Evolutionary conservation across 2,797 vertebrate species (phyloP).

Genomic region (Aphelocoma californica): DNA sequence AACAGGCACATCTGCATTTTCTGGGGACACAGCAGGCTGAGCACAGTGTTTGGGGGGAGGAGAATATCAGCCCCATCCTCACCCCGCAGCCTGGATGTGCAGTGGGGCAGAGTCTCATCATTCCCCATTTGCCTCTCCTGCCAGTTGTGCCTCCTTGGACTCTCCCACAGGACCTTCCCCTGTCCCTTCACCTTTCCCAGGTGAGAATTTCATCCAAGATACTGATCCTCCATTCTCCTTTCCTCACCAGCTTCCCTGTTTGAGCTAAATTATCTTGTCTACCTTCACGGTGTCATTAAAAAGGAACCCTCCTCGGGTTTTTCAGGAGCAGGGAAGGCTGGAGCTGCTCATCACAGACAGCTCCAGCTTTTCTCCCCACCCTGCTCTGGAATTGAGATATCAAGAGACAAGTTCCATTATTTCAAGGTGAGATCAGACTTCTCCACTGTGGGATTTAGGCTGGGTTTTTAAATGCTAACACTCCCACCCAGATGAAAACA

Average conservation of each 20-base stretch:
- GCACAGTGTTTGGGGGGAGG: neutral
- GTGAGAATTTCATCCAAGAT: neutral
- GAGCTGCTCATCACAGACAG: neutral
- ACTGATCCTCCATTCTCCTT: neutral
- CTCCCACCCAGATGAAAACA: neutral
- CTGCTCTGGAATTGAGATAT: neutral
- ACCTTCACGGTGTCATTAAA: neutral
- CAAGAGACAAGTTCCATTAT: neutral
- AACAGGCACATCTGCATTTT: neutral
- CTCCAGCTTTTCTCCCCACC: neutral
- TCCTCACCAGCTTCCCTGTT: neutral
- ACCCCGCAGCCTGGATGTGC: neutral
- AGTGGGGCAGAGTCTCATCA: neutral
- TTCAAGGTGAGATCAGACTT: neutral
- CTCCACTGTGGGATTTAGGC: neutral
- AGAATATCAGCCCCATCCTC: neutral
- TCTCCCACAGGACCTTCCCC: neutral
- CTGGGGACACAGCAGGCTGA: neutral
- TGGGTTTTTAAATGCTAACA: neutral
- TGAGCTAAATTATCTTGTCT: neutral
- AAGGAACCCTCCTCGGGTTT: neutral
- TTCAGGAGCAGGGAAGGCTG: neutral
- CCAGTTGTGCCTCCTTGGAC: neutral
- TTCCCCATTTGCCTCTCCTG: fast-evolving
- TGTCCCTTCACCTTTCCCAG: neutral